Evolutionary conservation across 2,888 invertebrate genomes (phyloP), one percentile per base, ranked within the genome.

Genomic region (Sinentomon sp.): DNA sequence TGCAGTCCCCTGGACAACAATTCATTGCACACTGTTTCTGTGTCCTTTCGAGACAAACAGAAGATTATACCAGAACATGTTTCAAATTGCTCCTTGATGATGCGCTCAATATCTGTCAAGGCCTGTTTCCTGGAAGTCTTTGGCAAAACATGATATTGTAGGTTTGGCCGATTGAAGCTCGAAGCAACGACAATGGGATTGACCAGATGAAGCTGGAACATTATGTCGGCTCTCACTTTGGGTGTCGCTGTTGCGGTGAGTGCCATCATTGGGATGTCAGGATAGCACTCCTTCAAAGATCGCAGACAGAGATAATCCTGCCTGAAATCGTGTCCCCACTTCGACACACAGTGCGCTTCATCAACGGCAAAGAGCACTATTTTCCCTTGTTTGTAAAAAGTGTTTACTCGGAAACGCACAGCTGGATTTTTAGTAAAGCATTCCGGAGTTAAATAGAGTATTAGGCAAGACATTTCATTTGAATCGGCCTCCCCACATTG

Each of bases 251-350:
- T 61, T 2, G 61, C 60, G 20, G 61, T 62, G 17, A 61, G 38
- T 1, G 60, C 59, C 45, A 62, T 49, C 14, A 59, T 41, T 3
- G 61, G 59, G 5, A 59, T 47, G 46, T 48, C 24, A 3, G 42
- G 40, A 27, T 52, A 47, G 4, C 17, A 22, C 4, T 42, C 39
- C 38, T 29, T 30, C 19, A 37, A 19, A 6, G 6, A 10, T 6
- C 25, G 23, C 13, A 37, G 24, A 18, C 10, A 7, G 14, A 17
- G 54, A 44, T 58, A 61, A 6, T 52, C 45, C n/a, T 43, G 34
- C 25, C 60, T 44, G 45, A 60, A 60, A 41, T 60, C 59, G 42
- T 61, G 58, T 3, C 60, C 60, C 60, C 60, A 61, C 40, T 60
- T 57, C 6, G 56, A 57, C 9, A 60, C 55, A 47, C 60, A 61